Evolutionary conservation across 2,888 invertebrate species (phyloP), one percentile per base, ranked within the genome.

Genomic region (Drosophila subsilvestris): DNA sequence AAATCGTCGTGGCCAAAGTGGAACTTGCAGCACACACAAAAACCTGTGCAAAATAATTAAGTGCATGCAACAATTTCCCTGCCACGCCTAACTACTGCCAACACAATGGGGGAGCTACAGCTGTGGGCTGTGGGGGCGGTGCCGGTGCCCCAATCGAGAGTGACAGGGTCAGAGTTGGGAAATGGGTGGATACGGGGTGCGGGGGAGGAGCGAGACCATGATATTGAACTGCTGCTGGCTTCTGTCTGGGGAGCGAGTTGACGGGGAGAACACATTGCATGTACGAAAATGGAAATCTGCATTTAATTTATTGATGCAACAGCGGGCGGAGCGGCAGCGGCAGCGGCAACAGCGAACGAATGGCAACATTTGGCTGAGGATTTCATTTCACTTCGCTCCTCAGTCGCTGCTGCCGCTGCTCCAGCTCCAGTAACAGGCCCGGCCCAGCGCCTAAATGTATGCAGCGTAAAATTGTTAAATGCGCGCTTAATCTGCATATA

Each of bases 31-130:
- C 49, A 66, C 63, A 45, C 17, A 57, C 75, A 71, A 65, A 79
- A 80, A 86, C 86, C 87, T 81, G 82, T 74, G 82, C 87, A 80
- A 87, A 80, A 87, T 85, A 85, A 85, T 85, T 85, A 85, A 85
- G 85, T 85, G 85, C 87, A 85, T 87, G 84, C 87, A 87, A 85
- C 84, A 85, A 85, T 85, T 85, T 87, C 75, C 74, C 75, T 71
- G 87, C 75, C 74, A 73, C 81, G 81, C 85, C 84, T 80, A 85
- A 76, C 78, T 74, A 57, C 49, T 49, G 66, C 45, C 51, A 71
- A 58, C 69, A 42, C 53, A 22, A 27, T 47, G 47, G 18, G 18
- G 56, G 14, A 12, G 10, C n/a, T 6, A 22, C 22, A 22, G 22
- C 22, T 22, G 29, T 37, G 37, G 37, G 37, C 1, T 14, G 37